phyloP scores from a whole-genome alignment of 2,888 invertebrate genomes.

The Rambutsinella grinnellia region DNA sequence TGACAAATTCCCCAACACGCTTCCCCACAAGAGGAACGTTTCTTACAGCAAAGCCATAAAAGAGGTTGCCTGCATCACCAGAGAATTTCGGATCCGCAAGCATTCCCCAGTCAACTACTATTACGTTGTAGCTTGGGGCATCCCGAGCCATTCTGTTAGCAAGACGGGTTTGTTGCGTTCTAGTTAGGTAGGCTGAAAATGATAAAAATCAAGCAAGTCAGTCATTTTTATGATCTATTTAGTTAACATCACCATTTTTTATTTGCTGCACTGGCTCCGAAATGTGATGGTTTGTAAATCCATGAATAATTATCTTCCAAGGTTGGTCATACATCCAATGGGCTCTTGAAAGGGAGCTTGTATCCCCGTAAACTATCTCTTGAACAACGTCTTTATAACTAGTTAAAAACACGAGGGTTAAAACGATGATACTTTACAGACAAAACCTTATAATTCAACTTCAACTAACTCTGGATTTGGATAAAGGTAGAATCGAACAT shows the following conservation, averaged over 20 bases:
- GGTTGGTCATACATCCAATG: constrained; percentile 15
- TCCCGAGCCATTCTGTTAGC: constrained; percentile 17
- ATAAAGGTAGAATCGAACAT: constrained; percentile 48
- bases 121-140: constrained; percentile 46
- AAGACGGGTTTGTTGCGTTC: constrained; percentile 7
- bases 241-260: constrained; percentile 40
- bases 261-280: constrained; percentile 47
- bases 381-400: constrained; percentile 31
- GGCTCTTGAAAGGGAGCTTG: constrained; percentile 27
- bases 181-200: constrained; percentile 22
- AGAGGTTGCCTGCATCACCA: constrained; percentile 27
- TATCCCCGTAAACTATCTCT: constrained; percentile 47
- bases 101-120: constrained; percentile 51
- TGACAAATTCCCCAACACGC: constrained; percentile 48
- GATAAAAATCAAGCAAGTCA: neutral
- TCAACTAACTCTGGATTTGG: constrained; percentile 41
- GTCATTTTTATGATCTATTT: neutral
- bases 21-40: constrained; percentile 51
- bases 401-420: too few relatives aligned
- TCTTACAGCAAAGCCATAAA: constrained; percentile 48
- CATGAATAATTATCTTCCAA: constrained; percentile 53
- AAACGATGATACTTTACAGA: too few relatives aligned
- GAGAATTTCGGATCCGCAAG: constrained; percentile 51
- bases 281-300: constrained; percentile 46
- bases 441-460: too few relatives aligned